phyloP scores from a whole-genome alignment of 2,113 vertebrate genomes.

The Corvus moneduloides region DNA sequence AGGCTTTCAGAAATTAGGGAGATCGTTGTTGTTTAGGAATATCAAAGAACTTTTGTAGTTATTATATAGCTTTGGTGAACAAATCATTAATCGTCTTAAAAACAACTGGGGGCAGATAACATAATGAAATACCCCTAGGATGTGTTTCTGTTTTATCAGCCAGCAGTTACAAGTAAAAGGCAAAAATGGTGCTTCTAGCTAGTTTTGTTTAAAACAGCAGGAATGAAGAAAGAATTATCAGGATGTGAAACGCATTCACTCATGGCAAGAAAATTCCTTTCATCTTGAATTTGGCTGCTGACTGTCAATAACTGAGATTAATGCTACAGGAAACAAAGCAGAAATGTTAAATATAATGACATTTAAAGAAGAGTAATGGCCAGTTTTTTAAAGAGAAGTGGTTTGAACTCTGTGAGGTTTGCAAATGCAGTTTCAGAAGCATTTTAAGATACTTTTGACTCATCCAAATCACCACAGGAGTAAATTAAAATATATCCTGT shows the following conservation, averaged over 20 bases:
- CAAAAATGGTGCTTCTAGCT: slow-evolving; percentile 13
- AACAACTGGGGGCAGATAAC: slow-evolving; percentile 13
- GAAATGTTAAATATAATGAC: slow-evolving; percentile 33
- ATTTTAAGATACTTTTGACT: slow-evolving; percentile 7
- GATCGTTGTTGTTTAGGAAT: slow-evolving; percentile 11
- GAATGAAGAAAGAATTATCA: slow-evolving; percentile 20
- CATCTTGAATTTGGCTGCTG: slow-evolving; percentile 20
- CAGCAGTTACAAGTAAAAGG: slow-evolving; percentile 14
- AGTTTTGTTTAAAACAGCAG: slow-evolving; percentile 34
- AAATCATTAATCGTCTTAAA: slow-evolving; percentile 15
- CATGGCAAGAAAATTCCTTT: slow-evolving; percentile 37
- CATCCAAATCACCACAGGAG: neutral
- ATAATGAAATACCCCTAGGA: neutral
- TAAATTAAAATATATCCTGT: slow-evolving; percentile 5
- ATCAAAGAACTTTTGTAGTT: slow-evolving; percentile 13
- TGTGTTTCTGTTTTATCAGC: slow-evolving; percentile 21
- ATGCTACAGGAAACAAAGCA: slow-evolving; percentile 50
- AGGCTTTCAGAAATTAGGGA: neutral
- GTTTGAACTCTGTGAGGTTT: slow-evolving; percentile 20
- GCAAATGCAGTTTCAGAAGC: slow-evolving; percentile 22
- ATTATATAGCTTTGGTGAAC: neutral
- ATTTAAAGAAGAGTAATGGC: slow-evolving; percentile 44
- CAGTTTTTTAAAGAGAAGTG: slow-evolving; percentile 43
- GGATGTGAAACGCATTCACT: slow-evolving; percentile 11
- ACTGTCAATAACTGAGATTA: slow-evolving; percentile 41